Percentiles rank a stretch among this genome's conserved stretches.
Conservation (phyloP, 1,140 invertebrate species). For the Ceratina calcarata region DNA sequence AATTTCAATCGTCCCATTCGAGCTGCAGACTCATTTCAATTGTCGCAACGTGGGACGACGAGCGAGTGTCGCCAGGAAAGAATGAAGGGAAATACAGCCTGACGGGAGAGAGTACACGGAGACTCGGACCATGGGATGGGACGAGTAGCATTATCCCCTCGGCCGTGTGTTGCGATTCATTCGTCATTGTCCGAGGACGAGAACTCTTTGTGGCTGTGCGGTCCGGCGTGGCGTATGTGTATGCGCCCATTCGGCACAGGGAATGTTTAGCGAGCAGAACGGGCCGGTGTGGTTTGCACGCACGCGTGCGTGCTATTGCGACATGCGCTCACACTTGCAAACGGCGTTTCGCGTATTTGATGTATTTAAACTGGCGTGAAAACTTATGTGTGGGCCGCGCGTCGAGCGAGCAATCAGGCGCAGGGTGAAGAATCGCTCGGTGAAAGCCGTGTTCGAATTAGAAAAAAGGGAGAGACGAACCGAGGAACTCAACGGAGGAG, state of each 20-base stretch:
- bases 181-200: slow-evolving; percentile 57
- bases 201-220: slow-evolving; percentile 55
- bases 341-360: not conserved
- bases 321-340: not conserved
- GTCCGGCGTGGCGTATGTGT: slow-evolving; percentile 44
- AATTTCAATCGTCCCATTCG: slow-evolving; percentile 22
- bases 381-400: not conserved
- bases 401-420: not conserved
- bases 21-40: slow-evolving; percentile 4
- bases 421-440: slow-evolving; percentile 6
- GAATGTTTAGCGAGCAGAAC: slow-evolving; percentile 17
- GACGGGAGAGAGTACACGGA: slow-evolving; percentile 6
- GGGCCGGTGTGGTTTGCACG: not conserved
- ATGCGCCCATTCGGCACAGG: slow-evolving; percentile 41
- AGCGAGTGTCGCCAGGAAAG: slow-evolving; percentile 31
- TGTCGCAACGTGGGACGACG: slow-evolving; percentile 26
- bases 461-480: not conserved
- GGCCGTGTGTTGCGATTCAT: slow-evolving; percentile 55
- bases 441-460: slow-evolving; percentile 17
- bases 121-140: slow-evolving; percentile 25
- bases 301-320: slow-evolving; percentile 20
- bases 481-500: not conserved
- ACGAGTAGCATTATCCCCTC: slow-evolving; percentile 57
- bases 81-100: slow-evolving; percentile 26
- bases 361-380: slow-evolving; percentile 10